Evolutionary conservation across 1,140 invertebrate genomes (phyloP), one percentile per base, ranked within the genome.

Genomic region (Arion vulgaris): DNA sequence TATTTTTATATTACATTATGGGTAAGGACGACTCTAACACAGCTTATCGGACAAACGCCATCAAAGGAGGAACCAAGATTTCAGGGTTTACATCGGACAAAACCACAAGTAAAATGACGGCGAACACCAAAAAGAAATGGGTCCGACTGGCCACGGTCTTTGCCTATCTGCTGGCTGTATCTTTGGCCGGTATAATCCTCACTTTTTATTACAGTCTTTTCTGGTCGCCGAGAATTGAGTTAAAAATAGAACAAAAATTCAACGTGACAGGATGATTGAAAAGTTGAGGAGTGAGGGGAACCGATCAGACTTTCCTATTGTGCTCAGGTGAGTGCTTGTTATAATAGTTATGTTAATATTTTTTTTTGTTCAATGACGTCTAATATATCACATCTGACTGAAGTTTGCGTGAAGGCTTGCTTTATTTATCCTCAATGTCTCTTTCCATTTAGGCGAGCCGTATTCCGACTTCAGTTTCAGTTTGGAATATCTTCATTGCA

Each of bases 141-240:
- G 90, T 99, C 51, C 94, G 97, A n/a, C 96, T 99, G 76, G 94
- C 98, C 81, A 99, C 97, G 0, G 98, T 99, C 49, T 94, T 98
- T 83, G 97, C 97, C 15, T 99, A 99, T 93, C 95, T 99, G 75
- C 95, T 99, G 89, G 97, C 96, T 85, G 98, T 99, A 82, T 99
- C 97, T 23, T 93, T 98, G 83, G 97, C 97, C 0, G 98, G 97
- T 9, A 97, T 99, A 85, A 96, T 98, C 91, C 94, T 99, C 38
- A 98, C 97, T 0, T 94, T 98, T 19, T 99, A 99, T 93, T 99
- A 99, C 93, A 95, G 97, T 83, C 97, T 98, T 91, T 95, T 99
- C 83, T 99, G 98, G 98, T 95, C 98, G 91, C 96, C 97, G 0
- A 94, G 94, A 75, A 89, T 93, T 17, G 90, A 90, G 71, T 86